Evolutionary conservation across 2,113 vertebrate genomes (phyloP), one percentile per base, ranked within the genome.

Genomic region (Bubo blakistoni): DNA sequence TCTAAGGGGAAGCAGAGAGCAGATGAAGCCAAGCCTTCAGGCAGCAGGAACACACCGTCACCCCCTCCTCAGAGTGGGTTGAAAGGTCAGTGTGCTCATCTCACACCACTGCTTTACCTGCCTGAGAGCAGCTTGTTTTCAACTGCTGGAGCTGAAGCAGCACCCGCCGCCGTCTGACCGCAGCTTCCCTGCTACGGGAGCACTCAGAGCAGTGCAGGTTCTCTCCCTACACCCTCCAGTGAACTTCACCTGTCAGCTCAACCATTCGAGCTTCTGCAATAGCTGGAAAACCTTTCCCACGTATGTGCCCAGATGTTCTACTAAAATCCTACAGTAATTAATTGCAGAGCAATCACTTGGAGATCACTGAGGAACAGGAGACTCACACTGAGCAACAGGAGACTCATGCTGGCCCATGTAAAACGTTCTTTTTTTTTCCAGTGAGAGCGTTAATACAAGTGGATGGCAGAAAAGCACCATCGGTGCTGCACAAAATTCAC

Each of bases 81-180:
- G 52, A 36, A 38, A 78, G 52, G 21, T 30, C 34, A 22, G 8
- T 6, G 34, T 16, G 46, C 13, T 24, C 32, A 1, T 19, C 34
- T 24, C 52, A 3, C 38, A 12, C 12, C 47, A 17, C 42, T 0
- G 1, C 7, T 20, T 44, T 9, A 40, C 81, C 71, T 38, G 34
- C 42, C 71, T 9, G 21, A 47, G 40, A 29, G 69, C 58, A 34
- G 49, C 82, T 70, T 70, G 17, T 4, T 30, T 27, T 15, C 49
- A 49, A 8, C 52, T 54, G 42, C 51, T 9, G 8, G n/a, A 69
- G 70, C 47, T 58, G 38, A 40, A 65, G 55, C 46, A 70, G 34
- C 4, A 2, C 11, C n/a, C 0, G 0, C 13, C 3, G 1, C 47
- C 0, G 0, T 2, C 57, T 8, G 7, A 49, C 26, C 19, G 7